Conservation (phyloP, 1,140 invertebrate species). For the Drosophila simulans region DNA sequence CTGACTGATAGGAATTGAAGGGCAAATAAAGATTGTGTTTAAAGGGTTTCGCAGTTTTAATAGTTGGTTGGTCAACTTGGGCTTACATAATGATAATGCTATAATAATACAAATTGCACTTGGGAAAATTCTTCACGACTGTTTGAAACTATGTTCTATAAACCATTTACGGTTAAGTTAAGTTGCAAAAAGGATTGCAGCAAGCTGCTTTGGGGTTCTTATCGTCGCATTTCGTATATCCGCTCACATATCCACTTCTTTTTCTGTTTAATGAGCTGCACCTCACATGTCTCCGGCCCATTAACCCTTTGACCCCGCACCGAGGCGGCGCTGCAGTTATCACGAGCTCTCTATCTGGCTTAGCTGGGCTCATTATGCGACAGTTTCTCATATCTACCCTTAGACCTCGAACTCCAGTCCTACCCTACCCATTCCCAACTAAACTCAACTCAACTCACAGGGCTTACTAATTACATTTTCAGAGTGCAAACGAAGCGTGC, state of each 20-base stretch:
- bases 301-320: constrained; percentile 67
- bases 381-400: constrained; percentile 68
- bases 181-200: background rate
- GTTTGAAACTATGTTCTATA: background rate
- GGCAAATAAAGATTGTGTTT: background rate
- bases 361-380: constrained; percentile 73
- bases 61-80: background rate
- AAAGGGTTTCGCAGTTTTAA: background rate
- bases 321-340: constrained; percentile 32
- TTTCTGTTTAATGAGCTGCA: constrained; percentile 59
- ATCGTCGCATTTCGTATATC: constrained; percentile 21
- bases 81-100: background rate
- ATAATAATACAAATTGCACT: no score
- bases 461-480: constrained; percentile 80
- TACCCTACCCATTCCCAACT: background rate
- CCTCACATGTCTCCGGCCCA: constrained; percentile 64
- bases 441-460: constrained; percentile 8
- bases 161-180: background rate
- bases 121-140: no score
- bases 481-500: constrained; percentile 79
- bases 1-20: constrained; percentile 16
- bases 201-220: background rate
- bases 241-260: constrained; percentile 10
- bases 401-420: constrained; percentile 29
- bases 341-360: constrained; percentile 48